Evolutionary conservation across 2,797 vertebrate species (phyloP), one percentile per base, ranked within the genome.

Genomic region (Rhyacichthys aspro): DNA sequence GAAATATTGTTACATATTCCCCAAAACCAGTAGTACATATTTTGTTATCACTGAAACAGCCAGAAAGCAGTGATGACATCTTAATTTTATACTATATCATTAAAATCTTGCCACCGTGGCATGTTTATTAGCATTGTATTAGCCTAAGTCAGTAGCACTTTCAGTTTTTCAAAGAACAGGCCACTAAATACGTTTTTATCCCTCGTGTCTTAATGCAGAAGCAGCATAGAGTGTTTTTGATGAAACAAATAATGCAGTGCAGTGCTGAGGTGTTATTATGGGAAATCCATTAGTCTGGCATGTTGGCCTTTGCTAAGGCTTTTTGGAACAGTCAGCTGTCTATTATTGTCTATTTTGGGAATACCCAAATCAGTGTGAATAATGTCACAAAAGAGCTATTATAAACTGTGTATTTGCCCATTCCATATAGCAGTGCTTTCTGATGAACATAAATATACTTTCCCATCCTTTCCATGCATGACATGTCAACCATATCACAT

Each of bases 271-370:
- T 70, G 69, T 72, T 72, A 67, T 78, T 14, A 59, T 85, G 88
- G 85, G 85, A 88, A 88, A 74, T 81, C 86, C 86, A 82, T 12
- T 52, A n/a, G 41, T 19, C 67, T 69, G 42, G 6, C 65, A 11
- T 47, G 2, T 18, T 17, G 48, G 39, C 43, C n/a, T 63, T 43
- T 72, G 17, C 19, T 16, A 41, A 34, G 49, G 18, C n/a, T 76
- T 36, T 67, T 46, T 53, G 39, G 54, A 36, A 33, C 66, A 70
- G 48, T 73, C 52, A 61, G 18, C 52, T 19, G 47, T 67, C 37
- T 70, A 49, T 48, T 76, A 15, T 2, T 1, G 5, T 48, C 18
- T 84, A 71, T 70, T 74, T 74, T 63, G 71, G 70, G 72, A 36
- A 19, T 53, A 66, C 70, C 73, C 8, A 81, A 75, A 72, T 74